A percentile compares a stretch with the other conserved stretches of the same genome.
Conservation (phyloP, 2,888 invertebrate species). For the Diarsia dahlii region DNA sequence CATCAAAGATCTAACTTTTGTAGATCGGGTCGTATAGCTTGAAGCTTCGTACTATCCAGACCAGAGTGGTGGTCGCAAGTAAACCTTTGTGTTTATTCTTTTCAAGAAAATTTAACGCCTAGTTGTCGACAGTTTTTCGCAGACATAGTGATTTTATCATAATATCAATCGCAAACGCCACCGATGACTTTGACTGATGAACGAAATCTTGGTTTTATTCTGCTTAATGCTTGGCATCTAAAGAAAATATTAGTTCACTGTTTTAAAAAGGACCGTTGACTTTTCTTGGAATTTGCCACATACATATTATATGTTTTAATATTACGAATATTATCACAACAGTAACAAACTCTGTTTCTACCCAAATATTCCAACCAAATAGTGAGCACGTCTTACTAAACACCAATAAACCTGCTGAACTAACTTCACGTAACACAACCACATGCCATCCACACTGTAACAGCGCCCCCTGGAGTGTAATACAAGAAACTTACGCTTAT, state of each 20-base stretch:
- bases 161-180: not conserved
- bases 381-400: not conserved
- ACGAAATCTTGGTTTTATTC: not conserved
- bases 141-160: not conserved
- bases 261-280: not conserved
- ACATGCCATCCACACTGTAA: not conserved
- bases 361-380: not conserved
- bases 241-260: not conserved
- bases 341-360: not conserved
- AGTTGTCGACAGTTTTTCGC: not conserved
- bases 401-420: slow-evolving; percentile 10
- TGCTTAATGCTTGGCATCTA: not conserved
- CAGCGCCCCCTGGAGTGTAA: slow-evolving; percentile 12
- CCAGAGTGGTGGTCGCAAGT: not conserved
- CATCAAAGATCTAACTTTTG: not conserved
- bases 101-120: not conserved
- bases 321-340: not conserved
- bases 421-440: not conserved
- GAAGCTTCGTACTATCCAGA: not conserved
- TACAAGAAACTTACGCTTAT: not conserved
- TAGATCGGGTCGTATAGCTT: not conserved
- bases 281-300: not conserved
- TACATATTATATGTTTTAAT: not conserved
- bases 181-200: not conserved
- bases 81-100: not conserved